Conservation (phyloP, 2,888 invertebrate species). For the Tipula vernalis region DNA sequence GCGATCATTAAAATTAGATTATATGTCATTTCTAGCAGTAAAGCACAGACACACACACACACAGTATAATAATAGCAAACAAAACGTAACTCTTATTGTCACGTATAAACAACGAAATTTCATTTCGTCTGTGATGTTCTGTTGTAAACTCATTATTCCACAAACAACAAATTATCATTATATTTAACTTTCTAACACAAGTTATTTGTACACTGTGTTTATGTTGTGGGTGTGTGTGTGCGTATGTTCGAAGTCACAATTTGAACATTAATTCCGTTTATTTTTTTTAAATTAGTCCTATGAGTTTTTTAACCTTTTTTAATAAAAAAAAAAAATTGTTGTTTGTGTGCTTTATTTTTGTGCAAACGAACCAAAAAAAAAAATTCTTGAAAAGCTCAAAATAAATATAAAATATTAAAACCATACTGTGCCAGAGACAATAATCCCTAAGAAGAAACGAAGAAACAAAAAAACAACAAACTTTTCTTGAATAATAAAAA, state of each 20-base stretch:
- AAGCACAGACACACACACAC: background rate
- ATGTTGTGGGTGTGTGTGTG: background rate
- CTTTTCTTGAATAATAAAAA: background rate
- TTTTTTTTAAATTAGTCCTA: background rate
- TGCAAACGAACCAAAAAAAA: background rate
- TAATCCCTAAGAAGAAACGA: background rate
- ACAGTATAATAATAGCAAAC: background rate
- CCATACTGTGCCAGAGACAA: background rate
- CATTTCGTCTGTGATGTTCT: background rate
- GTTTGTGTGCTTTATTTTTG: background rate
- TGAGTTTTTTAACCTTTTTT: background rate
- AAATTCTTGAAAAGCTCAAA: background rate
- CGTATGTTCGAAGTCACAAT: background rate
- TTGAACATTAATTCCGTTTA: background rate
- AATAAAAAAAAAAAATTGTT: background rate
- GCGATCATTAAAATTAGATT: constrained; percentile 4
- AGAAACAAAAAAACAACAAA: background rate
- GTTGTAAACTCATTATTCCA: background rate
- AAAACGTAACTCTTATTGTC: background rate
- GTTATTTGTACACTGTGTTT: background rate
- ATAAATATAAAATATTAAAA: background rate
- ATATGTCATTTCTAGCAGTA: background rate
- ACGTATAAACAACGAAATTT: background rate
- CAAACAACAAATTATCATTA: background rate
- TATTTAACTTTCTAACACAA: background rate